Base-by-base conservation (phyloP, 2,888 invertebrate species). In the Caprella mutica region DNA sequence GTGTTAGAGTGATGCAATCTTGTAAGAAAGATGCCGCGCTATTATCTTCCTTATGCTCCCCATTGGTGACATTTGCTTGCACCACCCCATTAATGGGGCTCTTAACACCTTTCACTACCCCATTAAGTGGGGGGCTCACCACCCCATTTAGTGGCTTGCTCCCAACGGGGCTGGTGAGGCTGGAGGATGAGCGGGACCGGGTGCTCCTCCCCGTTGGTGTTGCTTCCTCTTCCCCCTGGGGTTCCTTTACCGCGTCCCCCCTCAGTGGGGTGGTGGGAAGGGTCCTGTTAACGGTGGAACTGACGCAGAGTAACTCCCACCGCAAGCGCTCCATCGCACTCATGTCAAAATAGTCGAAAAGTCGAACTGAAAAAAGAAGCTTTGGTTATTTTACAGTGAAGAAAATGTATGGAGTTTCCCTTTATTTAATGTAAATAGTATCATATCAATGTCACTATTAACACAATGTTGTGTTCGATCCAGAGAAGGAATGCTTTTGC, bases 251-350 rank as follows among this genome's bases (percentile, higher is more conserved):
- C 2, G 12, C 24, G 12, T 2, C 17, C n/a, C 26, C 5, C 24
- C n/a, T 44, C 12, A 3, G 24, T 6, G 21, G 44, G 24, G 9
- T 24, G 24, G 17, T 44, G 24, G 21, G 24, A n/a, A 21, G 23
- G 26, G 26, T 23, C 26, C 12, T 24, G 44, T 27, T 17, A 6
- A 5, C n/a, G 1, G 26, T 24, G 12, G 14, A n/a, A 30, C 27
- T 58, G 29, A 58, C 64, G 30, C 60, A 61, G 52, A 63, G 52
- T 27, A 65, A 52, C 30, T 59, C 55, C 60, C 63, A 65, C 72
- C 87, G 85, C 40, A 94, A 78, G 0, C 87, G 85, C 74, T 92
- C 91, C 93, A 93, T 92, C 65, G 86, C 85, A 52, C 92, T 86
- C 66, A 83, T 76, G 76, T 94, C 94, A 75, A 93, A 88, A 77